These are phyloP conservation scores for Cynoglossus semilaevis DNA, from an alignment of 2,113 vertebrate species.

Conservation along the genomic window DNA sequence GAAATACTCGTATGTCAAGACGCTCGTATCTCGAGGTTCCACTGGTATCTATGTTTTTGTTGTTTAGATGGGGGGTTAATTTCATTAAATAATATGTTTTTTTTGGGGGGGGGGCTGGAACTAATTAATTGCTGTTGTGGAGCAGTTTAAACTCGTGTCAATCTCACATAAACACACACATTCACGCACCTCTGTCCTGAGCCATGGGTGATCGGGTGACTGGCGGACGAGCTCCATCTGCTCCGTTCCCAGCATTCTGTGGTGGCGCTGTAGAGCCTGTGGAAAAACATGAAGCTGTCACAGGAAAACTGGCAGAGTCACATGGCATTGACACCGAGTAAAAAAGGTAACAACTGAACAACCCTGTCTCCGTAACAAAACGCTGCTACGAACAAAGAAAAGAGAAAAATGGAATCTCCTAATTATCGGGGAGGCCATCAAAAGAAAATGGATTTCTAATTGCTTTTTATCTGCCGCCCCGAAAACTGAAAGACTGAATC, in stretches of 20 bases:
- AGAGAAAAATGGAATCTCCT: conserved; percentile 4
- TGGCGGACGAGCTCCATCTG: conserved; percentile 86
- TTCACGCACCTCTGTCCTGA: conserved; percentile 89
- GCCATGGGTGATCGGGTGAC: conserved; percentile 91
- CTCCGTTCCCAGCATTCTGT: conserved; percentile 85
- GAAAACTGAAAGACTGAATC: neutral
- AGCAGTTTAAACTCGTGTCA: no score
- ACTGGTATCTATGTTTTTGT: no score
- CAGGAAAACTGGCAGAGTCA: neutral
- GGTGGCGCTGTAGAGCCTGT: conserved; percentile 87
- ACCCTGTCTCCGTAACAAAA: neutral
- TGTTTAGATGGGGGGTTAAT: no score
- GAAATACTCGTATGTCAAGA: no score
- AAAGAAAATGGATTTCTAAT: conserved; percentile 26
- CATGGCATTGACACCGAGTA: conserved; percentile 2
- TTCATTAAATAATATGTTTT: no score
- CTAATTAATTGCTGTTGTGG: no score
- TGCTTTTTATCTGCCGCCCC: conserved; percentile 9
- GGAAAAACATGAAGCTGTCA: conserved; percentile 25
- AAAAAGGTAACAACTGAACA: neutral
- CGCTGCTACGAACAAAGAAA: conserved; percentile 12
- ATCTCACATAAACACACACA: conserved; percentile 61
- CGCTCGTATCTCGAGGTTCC: no score
- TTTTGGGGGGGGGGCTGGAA: no score
- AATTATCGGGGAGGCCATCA: conserved; percentile 27